Conservation (phyloP, 1,140 invertebrate genomes). For the Drosophila ironensis region DNA sequence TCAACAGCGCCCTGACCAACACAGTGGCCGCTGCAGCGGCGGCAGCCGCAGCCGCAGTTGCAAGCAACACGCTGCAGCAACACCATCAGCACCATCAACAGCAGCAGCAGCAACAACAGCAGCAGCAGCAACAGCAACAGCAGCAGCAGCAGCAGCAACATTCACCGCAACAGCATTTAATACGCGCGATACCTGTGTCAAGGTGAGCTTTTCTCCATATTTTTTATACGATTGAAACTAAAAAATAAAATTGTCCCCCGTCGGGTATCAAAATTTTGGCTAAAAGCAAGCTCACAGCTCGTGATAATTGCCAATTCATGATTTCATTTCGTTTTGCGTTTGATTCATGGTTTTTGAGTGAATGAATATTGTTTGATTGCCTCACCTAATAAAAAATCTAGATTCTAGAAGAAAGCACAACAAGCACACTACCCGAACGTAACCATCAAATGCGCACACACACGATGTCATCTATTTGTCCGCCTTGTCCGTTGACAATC, state of each 20-base stretch:
- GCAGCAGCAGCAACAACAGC: constrained; percentile 43
- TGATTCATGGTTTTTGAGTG: constrained; percentile 24
- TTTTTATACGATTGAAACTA: neutral
- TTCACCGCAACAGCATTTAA: constrained; percentile 76
- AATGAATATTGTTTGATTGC: constrained; percentile 17
- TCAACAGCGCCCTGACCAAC: constrained; percentile 53
- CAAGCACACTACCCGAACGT: neutral
- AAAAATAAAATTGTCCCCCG: neutral
- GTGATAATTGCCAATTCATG: constrained; percentile 28
- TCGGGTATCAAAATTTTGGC: neutral
- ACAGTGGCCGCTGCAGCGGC: constrained; percentile 55
- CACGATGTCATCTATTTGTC: too few species aligned
- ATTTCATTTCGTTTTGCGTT: constrained; percentile 41
- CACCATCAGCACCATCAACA: constrained; percentile 51
- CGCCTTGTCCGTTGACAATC: too few species aligned
- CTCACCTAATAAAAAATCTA: neutral
- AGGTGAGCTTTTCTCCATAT: constrained; percentile 56
- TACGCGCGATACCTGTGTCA: constrained; percentile 77
- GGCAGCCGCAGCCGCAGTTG: constrained; percentile 56
- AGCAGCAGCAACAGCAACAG: constrained; percentile 40
- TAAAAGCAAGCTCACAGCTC: constrained; percentile 9
- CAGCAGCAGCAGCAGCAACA: constrained; percentile 54
- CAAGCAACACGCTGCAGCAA: constrained; percentile 60
- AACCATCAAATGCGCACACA: neutral
- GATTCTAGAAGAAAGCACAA: neutral